Conservation (phyloP, 2,113 vertebrate species). For the Rhineura floridana region DNA sequence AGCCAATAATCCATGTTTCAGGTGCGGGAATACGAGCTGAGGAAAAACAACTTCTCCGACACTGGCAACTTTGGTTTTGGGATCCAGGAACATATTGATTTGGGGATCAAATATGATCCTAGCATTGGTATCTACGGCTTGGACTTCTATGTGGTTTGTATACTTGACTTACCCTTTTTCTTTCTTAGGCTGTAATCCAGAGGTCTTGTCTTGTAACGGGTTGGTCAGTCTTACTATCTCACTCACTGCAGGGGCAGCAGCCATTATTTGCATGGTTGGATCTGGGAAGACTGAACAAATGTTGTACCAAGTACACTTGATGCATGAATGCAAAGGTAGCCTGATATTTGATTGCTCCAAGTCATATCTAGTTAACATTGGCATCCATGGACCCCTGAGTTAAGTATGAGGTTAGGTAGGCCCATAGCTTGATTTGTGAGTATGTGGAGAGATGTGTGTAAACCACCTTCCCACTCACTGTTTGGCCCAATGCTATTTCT, state of each 20-base stretch:
- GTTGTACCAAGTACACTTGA: neutral
- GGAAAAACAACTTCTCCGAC: constrained; percentile 98
- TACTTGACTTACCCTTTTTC: neutral
- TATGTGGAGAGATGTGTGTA: neutral
- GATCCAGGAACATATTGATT: constrained; percentile 98
- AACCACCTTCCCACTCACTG: neutral
- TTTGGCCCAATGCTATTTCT: too few species aligned
- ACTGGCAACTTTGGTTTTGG: constrained; percentile 99
- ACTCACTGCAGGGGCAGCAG: neutral
- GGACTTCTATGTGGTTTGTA: constrained; percentile 97
- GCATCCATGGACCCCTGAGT: neutral
- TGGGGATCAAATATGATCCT: constrained; percentile 98
- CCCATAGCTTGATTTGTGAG: too few species aligned
- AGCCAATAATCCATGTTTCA: constrained; percentile 48
- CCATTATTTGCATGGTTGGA: neutral
- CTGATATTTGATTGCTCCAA: neutral
- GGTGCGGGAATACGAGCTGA: constrained; percentile 97
- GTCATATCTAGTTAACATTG: too few species aligned
- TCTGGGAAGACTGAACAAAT: neutral
- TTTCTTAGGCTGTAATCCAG: neutral
- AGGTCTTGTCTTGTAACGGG: neutral
- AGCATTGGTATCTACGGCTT: constrained; percentile 98
- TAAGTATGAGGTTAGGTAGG: neutral
- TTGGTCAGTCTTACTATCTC: too few species aligned
- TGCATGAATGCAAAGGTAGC: neutral